Conservation (phyloP, 2,113 vertebrate species). For the Pterocles orientalis region DNA sequence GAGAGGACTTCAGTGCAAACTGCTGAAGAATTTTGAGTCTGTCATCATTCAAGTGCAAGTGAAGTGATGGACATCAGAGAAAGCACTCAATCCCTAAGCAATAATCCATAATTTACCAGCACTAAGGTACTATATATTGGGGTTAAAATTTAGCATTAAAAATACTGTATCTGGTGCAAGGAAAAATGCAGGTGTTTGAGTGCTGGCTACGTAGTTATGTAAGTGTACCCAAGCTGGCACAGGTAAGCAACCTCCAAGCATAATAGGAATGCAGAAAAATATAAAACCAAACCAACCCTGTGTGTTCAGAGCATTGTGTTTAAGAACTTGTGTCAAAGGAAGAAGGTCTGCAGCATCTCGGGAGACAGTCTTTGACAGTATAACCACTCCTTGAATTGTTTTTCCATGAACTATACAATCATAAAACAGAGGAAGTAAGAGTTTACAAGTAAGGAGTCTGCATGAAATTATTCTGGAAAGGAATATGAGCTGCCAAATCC, state of each 20-base stretch:
- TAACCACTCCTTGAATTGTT: not conserved
- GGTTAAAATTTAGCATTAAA: not conserved
- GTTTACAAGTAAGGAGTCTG: not conserved
- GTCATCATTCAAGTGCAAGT: not conserved
- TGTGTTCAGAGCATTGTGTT: not conserved
- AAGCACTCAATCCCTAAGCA: not conserved
- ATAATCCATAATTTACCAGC: not conserved
- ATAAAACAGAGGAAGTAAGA: not conserved
- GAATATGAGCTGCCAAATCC: not conserved
- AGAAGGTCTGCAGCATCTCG: not conserved
- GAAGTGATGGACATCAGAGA: not conserved
- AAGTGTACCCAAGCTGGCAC: not conserved
- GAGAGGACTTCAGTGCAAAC: not conserved
- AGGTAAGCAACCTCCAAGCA: not conserved
- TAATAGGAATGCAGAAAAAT: rapidly evolving
- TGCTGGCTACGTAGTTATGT: not conserved
- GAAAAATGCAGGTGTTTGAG: not conserved
- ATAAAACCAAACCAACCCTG: not conserved
- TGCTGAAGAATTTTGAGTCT: not conserved
- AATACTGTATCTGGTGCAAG: not conserved
- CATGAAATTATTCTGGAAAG: not conserved
- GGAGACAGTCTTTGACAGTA: not conserved
- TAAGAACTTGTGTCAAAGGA: not conserved
- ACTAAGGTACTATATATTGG: not conserved
- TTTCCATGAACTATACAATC: not conserved